phyloP scores from a whole-genome alignment of 35 echinoderm and acorn worm species.

The Antedon bifida region DNA sequence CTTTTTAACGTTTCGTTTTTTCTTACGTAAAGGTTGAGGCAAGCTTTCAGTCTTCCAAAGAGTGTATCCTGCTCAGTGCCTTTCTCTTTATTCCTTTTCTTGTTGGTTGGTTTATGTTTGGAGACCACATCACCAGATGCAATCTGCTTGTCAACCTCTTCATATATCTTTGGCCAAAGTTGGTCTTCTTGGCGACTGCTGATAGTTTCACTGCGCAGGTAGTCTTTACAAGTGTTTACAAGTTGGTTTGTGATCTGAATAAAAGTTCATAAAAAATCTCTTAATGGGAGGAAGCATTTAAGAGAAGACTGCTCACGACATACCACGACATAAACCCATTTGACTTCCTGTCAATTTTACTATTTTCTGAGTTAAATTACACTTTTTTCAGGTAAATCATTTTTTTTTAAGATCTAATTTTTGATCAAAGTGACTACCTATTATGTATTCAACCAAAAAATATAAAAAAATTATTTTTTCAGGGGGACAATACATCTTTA shows the following conservation, averaged over 20 bases:
- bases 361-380: too few relatives aligned
- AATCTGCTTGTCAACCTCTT: constrained; percentile 53
- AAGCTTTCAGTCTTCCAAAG: constrained; percentile 83
- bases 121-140: constrained; percentile 35
- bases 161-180: constrained; percentile 77
- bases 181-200: constrained; percentile 45
- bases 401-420: too few relatives aligned
- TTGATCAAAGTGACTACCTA: too few relatives aligned
- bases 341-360: neutral
- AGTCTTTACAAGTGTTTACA: constrained; percentile 94
- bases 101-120: constrained; percentile 11
- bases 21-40: constrained; percentile 88
- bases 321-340: neutral
- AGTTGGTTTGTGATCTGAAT: constrained; percentile 89
- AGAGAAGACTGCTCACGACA: neutral
- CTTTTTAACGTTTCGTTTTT: neutral
- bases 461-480: too few relatives aligned
- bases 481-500: too few relatives aligned
- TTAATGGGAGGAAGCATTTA: neutral
- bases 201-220: constrained; percentile 55
- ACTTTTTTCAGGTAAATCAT: too few relatives aligned
- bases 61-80: constrained; percentile 55
- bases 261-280: neutral
- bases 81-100: constrained; percentile 33
- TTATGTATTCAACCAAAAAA: too few relatives aligned